A percentile compares a stretch with the other conserved stretches of the same genome.
Conservation (phyloP, 1,140 invertebrate species). For the Calliopsis andreniformis region DNA sequence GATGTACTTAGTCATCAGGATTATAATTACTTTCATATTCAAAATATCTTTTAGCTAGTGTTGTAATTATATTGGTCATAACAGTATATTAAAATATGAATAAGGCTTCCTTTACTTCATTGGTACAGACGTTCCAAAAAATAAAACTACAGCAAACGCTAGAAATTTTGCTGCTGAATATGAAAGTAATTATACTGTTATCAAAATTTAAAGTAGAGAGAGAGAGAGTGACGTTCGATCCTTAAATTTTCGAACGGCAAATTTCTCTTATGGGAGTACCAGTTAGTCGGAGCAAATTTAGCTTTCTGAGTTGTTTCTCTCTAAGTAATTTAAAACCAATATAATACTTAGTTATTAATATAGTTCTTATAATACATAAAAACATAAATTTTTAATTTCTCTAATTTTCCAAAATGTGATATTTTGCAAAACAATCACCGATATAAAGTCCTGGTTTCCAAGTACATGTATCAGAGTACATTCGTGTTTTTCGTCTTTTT, state of each 20-base stretch:
- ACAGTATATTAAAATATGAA: too few species aligned
- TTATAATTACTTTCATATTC: too few species aligned
- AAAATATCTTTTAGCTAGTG: too few species aligned
- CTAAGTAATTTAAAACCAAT: background rate
- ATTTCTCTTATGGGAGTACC: background rate
- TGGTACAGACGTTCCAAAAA: too few species aligned
- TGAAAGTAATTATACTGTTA: too few species aligned
- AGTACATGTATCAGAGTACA: constrained; percentile 55
- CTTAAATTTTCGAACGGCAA: background rate
- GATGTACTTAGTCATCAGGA: too few species aligned
- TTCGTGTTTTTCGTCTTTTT: constrained; percentile 44
- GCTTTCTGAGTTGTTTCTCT: background rate
- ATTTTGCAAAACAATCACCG: constrained; percentile 51
- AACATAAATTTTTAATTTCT: background rate
- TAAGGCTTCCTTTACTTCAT: too few species aligned
- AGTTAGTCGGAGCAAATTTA: background rate
- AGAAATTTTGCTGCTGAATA: too few species aligned
- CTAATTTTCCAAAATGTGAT: constrained; percentile 36
- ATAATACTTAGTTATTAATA: background rate
- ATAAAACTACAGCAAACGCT: too few species aligned
- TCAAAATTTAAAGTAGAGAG: too few species aligned
- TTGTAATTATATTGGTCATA: too few species aligned
- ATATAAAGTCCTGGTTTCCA: constrained; percentile 53
- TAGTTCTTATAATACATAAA: background rate
- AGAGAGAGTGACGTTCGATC: too few species aligned